phyloP scores from a whole-genome alignment of 2,888 invertebrate species.

The Drosophila anceps region DNA sequence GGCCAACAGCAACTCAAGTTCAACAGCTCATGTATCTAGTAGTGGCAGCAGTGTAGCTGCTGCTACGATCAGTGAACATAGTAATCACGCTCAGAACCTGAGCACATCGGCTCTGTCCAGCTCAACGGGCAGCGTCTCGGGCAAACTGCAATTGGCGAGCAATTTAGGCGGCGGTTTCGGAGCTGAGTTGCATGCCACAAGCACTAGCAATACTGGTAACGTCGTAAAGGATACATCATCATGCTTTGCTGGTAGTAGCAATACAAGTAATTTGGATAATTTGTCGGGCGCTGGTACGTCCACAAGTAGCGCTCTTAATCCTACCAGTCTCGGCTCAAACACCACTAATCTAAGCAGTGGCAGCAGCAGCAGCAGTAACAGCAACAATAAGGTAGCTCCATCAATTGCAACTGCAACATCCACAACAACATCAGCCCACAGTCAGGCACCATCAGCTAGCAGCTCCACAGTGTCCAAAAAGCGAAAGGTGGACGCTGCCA shows the following conservation, averaged over 20 bases:
- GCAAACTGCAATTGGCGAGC: slow-evolving; percentile 54
- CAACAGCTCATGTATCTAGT: slow-evolving; percentile 51
- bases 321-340: slow-evolving; percentile 17
- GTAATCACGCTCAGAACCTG: slow-evolving; percentile 69
- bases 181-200: slow-evolving; percentile 39
- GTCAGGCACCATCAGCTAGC: slow-evolving; percentile 23
- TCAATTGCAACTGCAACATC: slow-evolving; percentile 37
- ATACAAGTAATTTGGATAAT: slow-evolving; percentile 40
- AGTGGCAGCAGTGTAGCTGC: slow-evolving; percentile 29
- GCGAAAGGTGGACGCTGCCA: slow-evolving; percentile 81
- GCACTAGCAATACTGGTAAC: slow-evolving; percentile 26
- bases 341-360: slow-evolving; percentile 53
- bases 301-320: slow-evolving; percentile 35
- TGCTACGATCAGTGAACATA: slow-evolving; percentile 45
- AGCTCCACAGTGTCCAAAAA: slow-evolving; percentile 80
- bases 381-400: slow-evolving; percentile 20
- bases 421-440: slow-evolving; percentile 46
- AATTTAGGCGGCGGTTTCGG: slow-evolving; percentile 56
- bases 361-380: slow-evolving; percentile 31
- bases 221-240: slow-evolving; percentile 38
- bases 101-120: slow-evolving; percentile 40
- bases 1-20: slow-evolving; percentile 34
- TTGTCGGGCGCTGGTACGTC: slow-evolving; percentile 66
- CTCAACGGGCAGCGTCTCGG: slow-evolving; percentile 23
- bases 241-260: slow-evolving; percentile 22